Percentiles rank a stretch among this genome's conserved stretches.
Evolutionary conservation across 1,140 invertebrate species (phyloP).

Genomic region (Sitobion miscanthi): DNA sequence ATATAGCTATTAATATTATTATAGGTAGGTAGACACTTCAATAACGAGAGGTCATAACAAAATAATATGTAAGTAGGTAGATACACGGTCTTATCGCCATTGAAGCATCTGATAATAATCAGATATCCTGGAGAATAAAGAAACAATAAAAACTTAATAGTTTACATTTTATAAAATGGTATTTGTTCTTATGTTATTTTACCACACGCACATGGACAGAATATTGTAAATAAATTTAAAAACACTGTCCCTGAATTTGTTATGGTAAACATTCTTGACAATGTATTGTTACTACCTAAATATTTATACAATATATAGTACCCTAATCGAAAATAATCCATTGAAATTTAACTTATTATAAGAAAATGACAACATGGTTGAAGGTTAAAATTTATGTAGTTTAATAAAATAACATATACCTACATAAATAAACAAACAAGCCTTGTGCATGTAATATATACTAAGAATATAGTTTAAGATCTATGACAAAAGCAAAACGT

Average conservation of each 20-base stretch:
- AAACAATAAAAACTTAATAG: background rate
- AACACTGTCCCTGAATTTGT: background rate
- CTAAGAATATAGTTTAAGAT: background rate
- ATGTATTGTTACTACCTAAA: background rate
- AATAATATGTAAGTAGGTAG: background rate
- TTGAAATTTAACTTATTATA: background rate
- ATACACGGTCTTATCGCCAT: background rate
- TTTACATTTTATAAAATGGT: background rate
- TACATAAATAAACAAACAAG: background rate
- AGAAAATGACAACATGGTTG: background rate
- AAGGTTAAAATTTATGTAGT: background rate
- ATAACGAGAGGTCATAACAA: background rate
- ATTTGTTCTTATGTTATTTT: background rate
- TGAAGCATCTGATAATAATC: background rate
- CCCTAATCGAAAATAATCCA: background rate
- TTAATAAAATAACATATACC: background rate
- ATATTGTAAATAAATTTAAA: slow-evolving; percentile 8
- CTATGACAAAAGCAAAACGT: background rate
- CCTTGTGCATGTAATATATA: background rate
- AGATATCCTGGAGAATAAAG: background rate
- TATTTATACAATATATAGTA: background rate
- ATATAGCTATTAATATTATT: no score
- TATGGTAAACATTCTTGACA: background rate
- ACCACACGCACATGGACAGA: background rate
- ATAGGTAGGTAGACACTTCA: background rate